Percentiles rank a stretch among this genome's conserved stretches.
These are phyloP conservation scores for Apostichopus japonicus DNA, from an alignment of 35 echinoderm and acorn worm genomes.

Conservation along the genomic window DNA sequence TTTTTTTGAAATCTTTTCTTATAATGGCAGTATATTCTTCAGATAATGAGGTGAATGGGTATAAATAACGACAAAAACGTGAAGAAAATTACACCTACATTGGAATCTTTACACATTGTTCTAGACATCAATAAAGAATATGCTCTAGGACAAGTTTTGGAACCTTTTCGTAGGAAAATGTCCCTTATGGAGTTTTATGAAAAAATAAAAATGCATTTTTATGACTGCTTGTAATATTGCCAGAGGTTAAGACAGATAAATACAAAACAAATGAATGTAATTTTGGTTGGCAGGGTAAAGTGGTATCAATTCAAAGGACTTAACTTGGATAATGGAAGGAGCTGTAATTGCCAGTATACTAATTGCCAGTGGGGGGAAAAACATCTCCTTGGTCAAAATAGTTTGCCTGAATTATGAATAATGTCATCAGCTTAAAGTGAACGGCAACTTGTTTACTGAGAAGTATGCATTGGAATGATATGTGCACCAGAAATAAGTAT, in stretches of 20 bases:
- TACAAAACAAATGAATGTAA: background rate
- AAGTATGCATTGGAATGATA: background rate
- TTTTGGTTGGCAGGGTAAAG: background rate
- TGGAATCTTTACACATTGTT: background rate
- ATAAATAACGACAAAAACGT: slow-evolving; percentile 8
- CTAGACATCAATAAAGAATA: background rate
- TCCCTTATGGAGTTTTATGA: background rate
- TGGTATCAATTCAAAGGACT: background rate
- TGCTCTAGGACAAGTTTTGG: background rate
- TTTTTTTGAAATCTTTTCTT: too few species aligned
- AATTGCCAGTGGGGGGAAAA: background rate
- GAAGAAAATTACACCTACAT: background rate
- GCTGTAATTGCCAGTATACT: background rate
- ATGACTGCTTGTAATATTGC: background rate
- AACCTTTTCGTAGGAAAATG: background rate
- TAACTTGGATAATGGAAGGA: background rate
- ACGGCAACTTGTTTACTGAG: too few species aligned
- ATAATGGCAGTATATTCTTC: background rate
- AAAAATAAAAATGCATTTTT: background rate
- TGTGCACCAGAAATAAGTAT: background rate
- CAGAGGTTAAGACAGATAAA: background rate
- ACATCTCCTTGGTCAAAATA: background rate
- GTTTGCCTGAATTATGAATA: background rate
- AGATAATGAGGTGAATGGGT: background rate
- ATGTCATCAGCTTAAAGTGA: slow-evolving; percentile 3